These are phyloP conservation scores for Martes martes DNA, from an alignment of 2,113 vertebrate species.

Conservation along the genomic window DNA sequence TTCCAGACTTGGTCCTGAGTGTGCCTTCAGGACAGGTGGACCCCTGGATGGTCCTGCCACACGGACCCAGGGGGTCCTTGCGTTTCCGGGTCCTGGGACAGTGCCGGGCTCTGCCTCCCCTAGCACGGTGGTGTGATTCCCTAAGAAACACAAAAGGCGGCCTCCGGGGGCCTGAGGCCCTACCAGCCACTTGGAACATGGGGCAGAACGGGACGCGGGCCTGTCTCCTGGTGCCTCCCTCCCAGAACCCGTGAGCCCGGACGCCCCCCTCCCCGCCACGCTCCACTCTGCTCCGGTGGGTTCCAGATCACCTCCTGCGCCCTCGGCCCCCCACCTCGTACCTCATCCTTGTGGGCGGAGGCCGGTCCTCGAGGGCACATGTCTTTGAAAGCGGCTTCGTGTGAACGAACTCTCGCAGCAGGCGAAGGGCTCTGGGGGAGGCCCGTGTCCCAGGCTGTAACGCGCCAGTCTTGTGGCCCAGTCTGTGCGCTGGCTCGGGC, in stretches of 20 bases:
- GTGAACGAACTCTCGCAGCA: rapidly evolving
- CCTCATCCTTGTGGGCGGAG: rapidly evolving
- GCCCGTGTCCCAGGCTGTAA: background rate
- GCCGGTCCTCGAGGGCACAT: rapidly evolving
- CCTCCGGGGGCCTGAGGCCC: background rate
- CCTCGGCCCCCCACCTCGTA: rapidly evolving
- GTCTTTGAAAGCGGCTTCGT: background rate
- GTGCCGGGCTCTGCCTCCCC: rapidly evolving
- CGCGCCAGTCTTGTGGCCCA: rapidly evolving
- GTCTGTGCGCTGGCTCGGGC: rapidly evolving
- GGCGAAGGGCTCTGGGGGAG: background rate
- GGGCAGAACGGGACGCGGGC: rapidly evolving
- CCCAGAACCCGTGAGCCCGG: rapidly evolving
- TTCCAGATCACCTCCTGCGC: rapidly evolving
- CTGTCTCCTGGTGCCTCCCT: rapidly evolving
- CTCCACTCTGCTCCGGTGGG: rapidly evolving
- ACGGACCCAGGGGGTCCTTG: rapidly evolving
- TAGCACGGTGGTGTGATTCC: rapidly evolving
- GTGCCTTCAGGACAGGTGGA: rapidly evolving
- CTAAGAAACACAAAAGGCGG: rapidly evolving
- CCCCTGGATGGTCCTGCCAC: rapidly evolving
- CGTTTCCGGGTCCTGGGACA: rapidly evolving
- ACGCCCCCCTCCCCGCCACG: rapidly evolving
- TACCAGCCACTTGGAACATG: rapidly evolving
- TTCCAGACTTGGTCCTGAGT: rapidly evolving